Evolutionary conservation across 1,140 invertebrate genomes (phyloP).

Genomic region (Papilio xuthus): DNA sequence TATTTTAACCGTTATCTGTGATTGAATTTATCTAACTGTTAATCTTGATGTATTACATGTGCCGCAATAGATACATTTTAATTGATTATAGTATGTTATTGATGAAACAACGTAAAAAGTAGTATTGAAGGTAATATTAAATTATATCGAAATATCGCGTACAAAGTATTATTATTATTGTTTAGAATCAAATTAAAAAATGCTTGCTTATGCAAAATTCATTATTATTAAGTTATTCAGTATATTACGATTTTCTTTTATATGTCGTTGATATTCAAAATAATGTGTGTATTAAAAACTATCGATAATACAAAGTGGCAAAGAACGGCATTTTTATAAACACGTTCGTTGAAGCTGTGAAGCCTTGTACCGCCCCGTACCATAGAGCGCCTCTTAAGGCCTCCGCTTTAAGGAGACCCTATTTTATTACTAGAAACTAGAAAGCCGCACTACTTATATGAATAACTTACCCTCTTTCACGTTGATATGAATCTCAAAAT

Average conservation of each 20-base stretch:
- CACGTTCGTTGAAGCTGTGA: conserved; percentile 20
- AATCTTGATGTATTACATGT: conserved; percentile 8
- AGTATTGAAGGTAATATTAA: not conserved
- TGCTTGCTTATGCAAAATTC: not conserved
- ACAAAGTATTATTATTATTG: not conserved
- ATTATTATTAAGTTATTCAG: not conserved
- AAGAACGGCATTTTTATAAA: conserved; percentile 32
- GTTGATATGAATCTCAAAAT: conserved; percentile 64
- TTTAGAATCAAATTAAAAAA: not conserved
- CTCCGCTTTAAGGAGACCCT: conserved; percentile 16
- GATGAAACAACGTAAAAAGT: not conserved
- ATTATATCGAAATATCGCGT: not conserved
- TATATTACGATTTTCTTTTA: not conserved
- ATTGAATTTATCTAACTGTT: conserved; percentile 23
- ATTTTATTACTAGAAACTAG: conserved; percentile 30
- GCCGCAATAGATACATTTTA: conserved; percentile 3
- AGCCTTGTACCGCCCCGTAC: conserved; percentile 30
- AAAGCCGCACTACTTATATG: conserved; percentile 27
- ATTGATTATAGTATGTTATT: not conserved
- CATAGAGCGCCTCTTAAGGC: conserved; percentile 24
- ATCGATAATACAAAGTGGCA: conserved; percentile 22
- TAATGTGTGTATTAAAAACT: not conserved
- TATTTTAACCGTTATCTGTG: conserved; percentile 8
- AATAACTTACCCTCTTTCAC: conserved; percentile 67
- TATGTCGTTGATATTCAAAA: not conserved